Percentiles rank a stretch among this genome's conserved stretches.
phyloP scores from a whole-genome alignment of 2,113 vertebrate genomes.

The Entomyzon cyanotis region DNA sequence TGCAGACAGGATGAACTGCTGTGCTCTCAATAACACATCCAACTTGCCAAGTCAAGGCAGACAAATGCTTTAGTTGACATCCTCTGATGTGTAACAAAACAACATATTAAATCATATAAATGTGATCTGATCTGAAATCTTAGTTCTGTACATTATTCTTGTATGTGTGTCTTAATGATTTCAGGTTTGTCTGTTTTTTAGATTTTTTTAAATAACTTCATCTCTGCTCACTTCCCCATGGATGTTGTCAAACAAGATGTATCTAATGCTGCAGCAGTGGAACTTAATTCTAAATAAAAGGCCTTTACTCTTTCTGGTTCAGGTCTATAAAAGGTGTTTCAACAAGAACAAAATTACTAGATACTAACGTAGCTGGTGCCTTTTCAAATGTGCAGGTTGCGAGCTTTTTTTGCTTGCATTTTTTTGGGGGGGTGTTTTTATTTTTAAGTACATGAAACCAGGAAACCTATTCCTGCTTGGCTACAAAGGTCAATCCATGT shows the following conservation, averaged over 20 bases:
- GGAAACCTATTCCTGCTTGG: not conserved
- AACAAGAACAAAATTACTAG: not conserved
- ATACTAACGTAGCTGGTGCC: not conserved
- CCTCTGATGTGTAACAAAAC: not conserved
- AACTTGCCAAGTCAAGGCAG: not conserved
- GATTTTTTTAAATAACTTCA: not conserved
- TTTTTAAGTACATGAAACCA: not conserved
- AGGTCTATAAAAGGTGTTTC: not conserved
- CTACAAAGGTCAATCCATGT: not conserved
- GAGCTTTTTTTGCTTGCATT: not conserved
- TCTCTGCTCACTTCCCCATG: not conserved
- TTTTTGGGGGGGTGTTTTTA: not conserved
- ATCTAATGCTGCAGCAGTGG: not conserved
- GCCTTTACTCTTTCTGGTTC: not conserved
- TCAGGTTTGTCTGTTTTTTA: not conserved
- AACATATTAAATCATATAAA: not conserved
- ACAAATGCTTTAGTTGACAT: not conserved
- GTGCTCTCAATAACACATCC: not conserved
- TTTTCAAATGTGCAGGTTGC: not conserved
- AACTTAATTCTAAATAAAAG: not conserved
- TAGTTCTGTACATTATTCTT: not conserved
- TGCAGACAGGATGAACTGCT: not conserved
- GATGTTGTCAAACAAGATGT: not conserved
- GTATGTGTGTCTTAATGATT: not conserved
- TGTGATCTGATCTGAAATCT: not conserved